These are phyloP conservation scores for Nothura maculosa DNA, from an alignment of 2,797 vertebrate genomes.

Conservation along the genomic window DNA sequence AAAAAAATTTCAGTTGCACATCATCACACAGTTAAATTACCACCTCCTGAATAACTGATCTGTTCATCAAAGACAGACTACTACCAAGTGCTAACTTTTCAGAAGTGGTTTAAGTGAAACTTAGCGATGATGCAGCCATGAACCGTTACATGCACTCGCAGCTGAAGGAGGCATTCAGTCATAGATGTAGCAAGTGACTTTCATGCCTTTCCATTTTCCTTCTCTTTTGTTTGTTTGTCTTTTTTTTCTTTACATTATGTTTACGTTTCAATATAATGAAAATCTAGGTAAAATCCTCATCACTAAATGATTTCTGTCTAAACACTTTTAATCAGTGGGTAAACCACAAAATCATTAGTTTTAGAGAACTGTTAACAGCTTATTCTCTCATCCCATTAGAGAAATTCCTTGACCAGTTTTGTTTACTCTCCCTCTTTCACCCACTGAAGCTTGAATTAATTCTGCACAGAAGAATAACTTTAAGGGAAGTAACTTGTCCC, in stretches of 20 bases:
- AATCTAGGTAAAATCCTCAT: not conserved
- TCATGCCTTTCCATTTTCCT: not conserved
- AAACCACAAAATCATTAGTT: not conserved
- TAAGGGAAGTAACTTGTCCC: not conserved
- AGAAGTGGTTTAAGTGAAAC: not conserved
- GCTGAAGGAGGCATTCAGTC: not conserved
- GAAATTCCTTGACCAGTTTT: not conserved
- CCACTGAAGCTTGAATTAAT: not conserved
- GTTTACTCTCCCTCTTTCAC: not conserved
- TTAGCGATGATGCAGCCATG: rapidly evolving
- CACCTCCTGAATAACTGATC: not conserved
- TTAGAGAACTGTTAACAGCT: not conserved
- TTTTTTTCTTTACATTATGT: not conserved
- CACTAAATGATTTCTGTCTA: not conserved
- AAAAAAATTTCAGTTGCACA: not conserved
- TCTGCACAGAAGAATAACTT: not conserved
- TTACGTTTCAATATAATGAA: not conserved
- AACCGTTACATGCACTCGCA: not conserved
- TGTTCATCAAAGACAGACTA: not conserved
- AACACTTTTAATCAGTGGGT: not conserved
- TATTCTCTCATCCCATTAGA: not conserved
- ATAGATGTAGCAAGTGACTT: not conserved
- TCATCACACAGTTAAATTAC: not conserved
- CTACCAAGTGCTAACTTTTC: not conserved
- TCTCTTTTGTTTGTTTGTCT: not conserved